Percentiles rank a stretch among this genome's conserved stretches.
Evolutionary conservation across 1,140 invertebrate genomes (phyloP).

Genomic region (Euura lappo): DNA sequence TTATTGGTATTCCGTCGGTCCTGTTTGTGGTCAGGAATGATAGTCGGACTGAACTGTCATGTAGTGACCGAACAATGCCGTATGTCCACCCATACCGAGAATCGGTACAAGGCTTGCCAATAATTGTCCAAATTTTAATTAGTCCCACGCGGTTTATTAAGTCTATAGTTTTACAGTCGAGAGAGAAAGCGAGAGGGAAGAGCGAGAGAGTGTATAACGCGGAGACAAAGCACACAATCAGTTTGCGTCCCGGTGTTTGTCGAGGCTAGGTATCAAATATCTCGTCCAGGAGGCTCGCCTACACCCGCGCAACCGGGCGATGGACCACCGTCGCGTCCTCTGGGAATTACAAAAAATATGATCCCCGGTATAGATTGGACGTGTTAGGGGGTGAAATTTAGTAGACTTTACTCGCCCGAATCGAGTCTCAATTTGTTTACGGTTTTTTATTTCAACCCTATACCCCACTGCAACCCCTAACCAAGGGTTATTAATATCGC

Average conservation of each 20-base stretch:
- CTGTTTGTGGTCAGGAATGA: slow-evolving; percentile 8
- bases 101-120: slow-evolving; percentile 10
- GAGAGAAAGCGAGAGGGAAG: too few species aligned
- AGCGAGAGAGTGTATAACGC: background rate
- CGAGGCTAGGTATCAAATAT: slow-evolving; percentile 14
- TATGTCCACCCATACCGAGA: background rate
- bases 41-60: slow-evolving; percentile 16
- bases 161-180: slow-evolving; percentile 15
- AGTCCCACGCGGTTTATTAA: slow-evolving; percentile 19
- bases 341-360: slow-evolving; percentile 14
- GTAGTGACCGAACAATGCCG: slow-evolving; percentile 11
- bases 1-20: slow-evolving; percentile 22
- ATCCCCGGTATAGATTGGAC: slow-evolving; percentile 9
- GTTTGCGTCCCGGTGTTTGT: slow-evolving; percentile 5
- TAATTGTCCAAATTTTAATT: slow-evolving; percentile 16
- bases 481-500: slow-evolving; percentile 1
- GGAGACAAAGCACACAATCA: slow-evolving; percentile 20
- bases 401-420: background rate
- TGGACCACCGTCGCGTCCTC: background rate
- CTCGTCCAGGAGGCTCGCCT: background rate
- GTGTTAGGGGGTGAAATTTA: slow-evolving; percentile 11
- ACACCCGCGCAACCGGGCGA: background rate
- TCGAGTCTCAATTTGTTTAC: slow-evolving; percentile 7
- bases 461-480: too few species aligned
- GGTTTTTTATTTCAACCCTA: background rate